phyloP scores from a whole-genome alignment of 2,113 vertebrate genomes.

The Argyrosomus japonicus region DNA sequence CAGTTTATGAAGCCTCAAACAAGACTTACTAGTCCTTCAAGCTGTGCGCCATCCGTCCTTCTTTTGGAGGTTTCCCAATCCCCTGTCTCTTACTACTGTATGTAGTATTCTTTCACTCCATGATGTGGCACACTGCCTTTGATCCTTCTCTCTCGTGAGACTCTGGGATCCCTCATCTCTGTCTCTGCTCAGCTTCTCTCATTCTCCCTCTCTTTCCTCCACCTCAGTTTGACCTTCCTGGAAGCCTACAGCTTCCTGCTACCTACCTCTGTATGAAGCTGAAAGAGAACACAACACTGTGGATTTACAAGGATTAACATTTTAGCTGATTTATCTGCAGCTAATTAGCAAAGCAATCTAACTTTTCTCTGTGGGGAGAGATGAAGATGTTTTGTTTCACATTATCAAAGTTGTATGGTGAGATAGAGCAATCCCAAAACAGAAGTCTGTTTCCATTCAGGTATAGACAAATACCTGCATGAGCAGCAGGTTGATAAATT shows the following conservation, averaged over 20 bases:
- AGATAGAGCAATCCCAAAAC: not conserved
- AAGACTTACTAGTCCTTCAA: conserved; percentile 16
- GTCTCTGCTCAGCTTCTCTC: conserved; percentile 24
- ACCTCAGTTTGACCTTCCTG: conserved; percentile 61
- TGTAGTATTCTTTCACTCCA: conserved; percentile 29
- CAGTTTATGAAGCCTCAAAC: conserved; percentile 29
- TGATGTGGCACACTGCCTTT: conserved; percentile 35
- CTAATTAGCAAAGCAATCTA: conserved; percentile 56
- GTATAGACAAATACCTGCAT: conserved; percentile 7
- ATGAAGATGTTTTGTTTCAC: conserved; percentile 48
- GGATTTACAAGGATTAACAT: conserved; percentile 68
- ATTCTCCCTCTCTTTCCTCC: conserved; percentile 2
- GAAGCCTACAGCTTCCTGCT: conserved; percentile 34
- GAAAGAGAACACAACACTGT: conserved; percentile 29
- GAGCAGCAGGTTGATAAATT: not conserved
- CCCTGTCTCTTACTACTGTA: conserved; percentile 13
- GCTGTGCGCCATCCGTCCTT: not conserved
- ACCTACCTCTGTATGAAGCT: conserved; percentile 29
- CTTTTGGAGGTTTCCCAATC: conserved; percentile 11
- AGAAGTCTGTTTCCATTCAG: conserved; percentile 41
- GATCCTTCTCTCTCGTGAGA: conserved; percentile 39
- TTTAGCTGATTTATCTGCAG: conserved; percentile 55
- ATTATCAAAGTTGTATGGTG: conserved; percentile 42
- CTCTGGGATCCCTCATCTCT: conserved; percentile 33
- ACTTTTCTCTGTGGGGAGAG: conserved; percentile 39